Evolutionary conservation across 2,888 invertebrate species (phyloP).

Genomic region (Ochropleura leucogaster): DNA sequence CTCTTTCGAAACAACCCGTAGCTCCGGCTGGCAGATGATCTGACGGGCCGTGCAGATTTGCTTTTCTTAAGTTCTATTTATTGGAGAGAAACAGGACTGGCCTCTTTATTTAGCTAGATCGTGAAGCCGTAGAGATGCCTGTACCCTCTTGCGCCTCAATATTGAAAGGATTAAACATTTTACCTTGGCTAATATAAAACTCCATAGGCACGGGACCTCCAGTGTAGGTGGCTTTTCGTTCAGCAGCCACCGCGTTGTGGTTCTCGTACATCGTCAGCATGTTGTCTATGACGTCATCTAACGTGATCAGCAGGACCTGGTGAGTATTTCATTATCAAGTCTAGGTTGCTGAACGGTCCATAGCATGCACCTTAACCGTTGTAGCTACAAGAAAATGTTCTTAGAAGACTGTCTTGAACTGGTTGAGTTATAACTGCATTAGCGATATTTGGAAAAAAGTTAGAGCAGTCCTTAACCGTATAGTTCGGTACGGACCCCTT

Average conservation of each 20-base stretch:
- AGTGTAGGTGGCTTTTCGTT: conserved; percentile 83
- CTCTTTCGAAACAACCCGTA: too few relatives aligned
- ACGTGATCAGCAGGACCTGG: conserved; percentile 84
- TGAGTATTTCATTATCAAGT: background rate
- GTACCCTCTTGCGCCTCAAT: background rate
- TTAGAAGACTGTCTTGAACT: background rate
- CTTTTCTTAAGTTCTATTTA: too few relatives aligned
- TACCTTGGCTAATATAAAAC: conserved; percentile 87
- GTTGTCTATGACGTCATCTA: conserved; percentile 87
- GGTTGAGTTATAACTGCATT: background rate
- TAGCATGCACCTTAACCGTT: background rate
- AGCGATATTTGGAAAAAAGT: background rate
- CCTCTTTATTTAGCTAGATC: background rate
- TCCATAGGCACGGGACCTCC: conserved; percentile 87
- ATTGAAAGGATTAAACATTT: background rate
- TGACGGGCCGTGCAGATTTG: too few relatives aligned
- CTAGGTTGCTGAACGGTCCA: too few relatives aligned
- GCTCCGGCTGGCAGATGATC: too few relatives aligned
- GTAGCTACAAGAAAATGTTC: background rate
- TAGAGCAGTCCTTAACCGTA: background rate
- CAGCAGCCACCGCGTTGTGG: conserved; percentile 86
- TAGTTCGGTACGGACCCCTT: too few relatives aligned
- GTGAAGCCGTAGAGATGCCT: background rate
- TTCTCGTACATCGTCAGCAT: conserved; percentile 89
- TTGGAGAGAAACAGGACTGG: too few relatives aligned